Evolutionary conservation across 2,888 invertebrate genomes (phyloP).

Genomic region (Eledona agricola): DNA sequence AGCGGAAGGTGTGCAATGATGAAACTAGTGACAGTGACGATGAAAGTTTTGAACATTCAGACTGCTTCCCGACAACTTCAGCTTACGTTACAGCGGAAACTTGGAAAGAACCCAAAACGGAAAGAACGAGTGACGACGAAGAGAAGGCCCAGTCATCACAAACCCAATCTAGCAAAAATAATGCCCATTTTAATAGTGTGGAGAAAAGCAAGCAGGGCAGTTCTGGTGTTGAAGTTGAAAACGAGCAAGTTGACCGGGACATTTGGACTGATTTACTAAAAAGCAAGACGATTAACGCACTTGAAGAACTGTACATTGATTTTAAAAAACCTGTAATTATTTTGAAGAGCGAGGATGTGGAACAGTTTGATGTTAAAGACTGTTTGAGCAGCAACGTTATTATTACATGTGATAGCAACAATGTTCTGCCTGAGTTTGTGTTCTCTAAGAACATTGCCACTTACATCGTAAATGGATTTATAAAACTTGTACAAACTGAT

Average conservation of each 20-base stretch:
- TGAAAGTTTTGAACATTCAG: slow-evolving; percentile 18
- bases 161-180: slow-evolving; percentile 4
- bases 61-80: no score
- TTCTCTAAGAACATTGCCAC: slow-evolving; percentile 11
- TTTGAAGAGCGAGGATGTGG: slow-evolving; percentile 5
- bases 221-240: slow-evolving; percentile 11
- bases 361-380: slow-evolving; percentile 18
- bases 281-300: slow-evolving; percentile 1
- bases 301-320: slow-evolving; percentile 5
- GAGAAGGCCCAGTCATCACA: no score
- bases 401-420: slow-evolving; percentile 16
- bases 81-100: no score
- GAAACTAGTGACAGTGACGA: slow-evolving; percentile 8
- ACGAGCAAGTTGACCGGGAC: slow-evolving; percentile 18
- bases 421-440: slow-evolving; percentile 26
- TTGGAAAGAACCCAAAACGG: slow-evolving; percentile 21
- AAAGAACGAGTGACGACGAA: slow-evolving; percentile 12
- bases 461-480: slow-evolving; percentile 3
- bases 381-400: slow-evolving; percentile 13
- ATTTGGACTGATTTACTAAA: slow-evolving; percentile 6
- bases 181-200: background rate
- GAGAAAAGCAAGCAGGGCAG: slow-evolving; percentile 11
- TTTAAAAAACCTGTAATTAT: slow-evolving; percentile 14
- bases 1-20: slow-evolving; percentile 11
- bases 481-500: slow-evolving; percentile 11